Evolutionary conservation across 1,140 invertebrate species (phyloP), one percentile per base, ranked within the genome.

Genomic region (Bilobella aurantiaca): DNA sequence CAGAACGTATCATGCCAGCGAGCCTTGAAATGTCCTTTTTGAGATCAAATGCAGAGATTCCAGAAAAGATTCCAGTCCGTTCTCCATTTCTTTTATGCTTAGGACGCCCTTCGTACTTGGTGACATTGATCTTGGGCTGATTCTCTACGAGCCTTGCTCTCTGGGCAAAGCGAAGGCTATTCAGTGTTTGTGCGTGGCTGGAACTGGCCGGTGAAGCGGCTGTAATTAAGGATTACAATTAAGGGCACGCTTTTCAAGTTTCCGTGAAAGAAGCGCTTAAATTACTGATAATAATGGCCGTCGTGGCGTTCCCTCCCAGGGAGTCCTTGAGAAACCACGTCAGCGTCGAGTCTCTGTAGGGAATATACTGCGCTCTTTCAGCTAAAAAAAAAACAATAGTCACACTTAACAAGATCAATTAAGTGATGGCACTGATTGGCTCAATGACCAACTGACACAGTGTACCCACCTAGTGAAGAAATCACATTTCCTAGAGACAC

Each of bases 401-500:
- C 3, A 28, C n/a, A 46, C 34, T 37, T 58, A 42, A 64, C 18
- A 12, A 59, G 0, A 37, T 37, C 0, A 42, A 62, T 63, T 63
- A 37, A 14, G 29, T 31, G 16, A 57, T 47, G 28, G 21, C 3
- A 64, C 21, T 57, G 53, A 30, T 27, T 57, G 25, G 21, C 18
- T 67, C 53, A 3, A 14, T 34, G 5, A 59, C 25, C 23, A 12
- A 12, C 12, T 59, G 25, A 49, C 31, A 62, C 28, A 3, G 27
- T 3, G 46, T 12, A 42, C 67, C 63, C 79, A 84, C 86, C 87
- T 69, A 89, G 78, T 23, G 86, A 82, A 27, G 86, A 87, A 73
- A 89, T 88, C 31, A 89, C 87, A 77, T 87, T 88, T 68, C 87
- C 86, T 28, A 90, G 78, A 46, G 86, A 87, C 1, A 90, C 88